Base-by-base conservation (phyloP, 2,888 invertebrate species). In the Metallyticus violacea region DNA sequence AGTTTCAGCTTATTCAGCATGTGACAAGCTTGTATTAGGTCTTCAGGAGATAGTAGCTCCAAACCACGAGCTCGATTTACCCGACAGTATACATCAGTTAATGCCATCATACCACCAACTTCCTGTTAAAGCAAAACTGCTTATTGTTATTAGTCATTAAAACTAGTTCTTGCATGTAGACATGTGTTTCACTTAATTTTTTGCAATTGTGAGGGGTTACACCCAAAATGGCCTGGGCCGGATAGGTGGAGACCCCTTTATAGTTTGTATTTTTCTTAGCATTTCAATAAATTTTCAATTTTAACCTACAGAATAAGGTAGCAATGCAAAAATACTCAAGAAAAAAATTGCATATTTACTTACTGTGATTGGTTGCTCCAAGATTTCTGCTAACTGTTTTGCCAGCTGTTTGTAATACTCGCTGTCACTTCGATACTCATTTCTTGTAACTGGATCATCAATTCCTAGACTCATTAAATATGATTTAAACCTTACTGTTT, bases 401-500 rank as follows among this genome's bases (percentile, higher is more conserved):
- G 98, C 97, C 83, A 99, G 92, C 89, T 96, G 96, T 89, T 94
- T 93, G 91, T 96, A 97, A 91, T 98, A 99, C 88, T 96, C 96
- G 22, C 95, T 95, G 89, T 97, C 97, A 86, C 96, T 96, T 90
- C 97, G 96, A 90, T 96, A 98, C 15, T 97, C 95, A 90, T 97
- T 97, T 90, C 98, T 95, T 0, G 99, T 99, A 0, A 99, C 99
- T 1, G 99, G 99, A 93, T 99, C 99, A 90, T 98, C 98, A 89
- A 99, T 98, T 89, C 99, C 99, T 90, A 99, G 94, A 91, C 99
- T 99, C 93, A 99, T 94, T 82, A 99, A 93, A 91, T 99, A 99
- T 0, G 99, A 96, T 91, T 99, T 99, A 91, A 99, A 99, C 89
- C 96, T 95, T 6, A 99, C 95, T 7, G 99, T 99, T 93, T 99